Percentiles rank a stretch among this genome's conserved stretches.
Conservation (phyloP, 1,140 invertebrate genomes). For the Solen grandis region DNA sequence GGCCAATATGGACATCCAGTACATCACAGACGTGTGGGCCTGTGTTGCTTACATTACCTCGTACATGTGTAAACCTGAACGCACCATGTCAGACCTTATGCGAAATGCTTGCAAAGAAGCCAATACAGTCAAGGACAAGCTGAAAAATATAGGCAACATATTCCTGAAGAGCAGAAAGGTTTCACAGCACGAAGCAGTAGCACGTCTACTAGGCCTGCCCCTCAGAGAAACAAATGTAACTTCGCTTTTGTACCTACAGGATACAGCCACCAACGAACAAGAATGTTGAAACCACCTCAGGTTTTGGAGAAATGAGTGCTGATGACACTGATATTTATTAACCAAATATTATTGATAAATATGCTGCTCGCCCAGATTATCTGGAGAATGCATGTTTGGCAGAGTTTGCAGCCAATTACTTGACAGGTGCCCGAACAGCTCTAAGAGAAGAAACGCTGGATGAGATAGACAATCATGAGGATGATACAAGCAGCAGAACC, state of each 20-base stretch:
- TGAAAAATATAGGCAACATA: neutral
- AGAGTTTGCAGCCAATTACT: too few species aligned
- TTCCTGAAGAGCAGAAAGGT: neutral
- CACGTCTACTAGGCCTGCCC: neutral
- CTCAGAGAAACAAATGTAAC: constrained; percentile 2
- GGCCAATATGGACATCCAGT: too few species aligned
- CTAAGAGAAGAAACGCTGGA: neutral
- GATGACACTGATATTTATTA: too few species aligned
- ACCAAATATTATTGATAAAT: constrained; percentile 9
- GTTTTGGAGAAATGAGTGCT: too few species aligned
- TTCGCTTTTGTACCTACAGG: neutral
- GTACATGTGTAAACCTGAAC: too few species aligned
- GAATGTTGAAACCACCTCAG: neutral
- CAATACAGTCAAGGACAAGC: constrained; percentile 5
- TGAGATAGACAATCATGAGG: neutral
- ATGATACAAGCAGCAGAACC: neutral
- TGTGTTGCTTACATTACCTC: too few species aligned
- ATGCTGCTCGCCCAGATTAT: neutral
- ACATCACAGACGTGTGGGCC: too few species aligned
- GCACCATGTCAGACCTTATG: too few species aligned
- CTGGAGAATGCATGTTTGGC: too few species aligned
- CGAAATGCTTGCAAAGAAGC: too few species aligned
- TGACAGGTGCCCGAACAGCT: neutral
- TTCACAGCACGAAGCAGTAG: constrained; percentile 1
- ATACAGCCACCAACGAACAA: constrained; percentile 11